phyloP scores from a whole-genome alignment of 2,888 invertebrate genomes.

The Hyalella azteca region DNA sequence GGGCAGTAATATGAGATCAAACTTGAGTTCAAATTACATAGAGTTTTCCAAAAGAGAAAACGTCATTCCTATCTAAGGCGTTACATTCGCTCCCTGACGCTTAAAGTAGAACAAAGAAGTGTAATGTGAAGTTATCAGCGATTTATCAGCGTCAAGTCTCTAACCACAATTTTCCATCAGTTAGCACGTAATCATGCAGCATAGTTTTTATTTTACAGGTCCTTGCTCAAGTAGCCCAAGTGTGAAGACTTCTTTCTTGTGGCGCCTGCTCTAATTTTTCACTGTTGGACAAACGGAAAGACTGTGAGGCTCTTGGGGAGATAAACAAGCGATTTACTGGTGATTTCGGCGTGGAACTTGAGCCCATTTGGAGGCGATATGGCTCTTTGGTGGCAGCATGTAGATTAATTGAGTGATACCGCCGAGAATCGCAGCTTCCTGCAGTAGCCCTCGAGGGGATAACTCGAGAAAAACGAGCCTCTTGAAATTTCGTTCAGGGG shows the following conservation, averaged over 20 bases:
- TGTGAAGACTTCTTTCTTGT: background rate
- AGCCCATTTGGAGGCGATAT: slow-evolving; percentile 36
- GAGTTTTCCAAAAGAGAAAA: too few species aligned
- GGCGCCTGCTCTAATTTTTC: slow-evolving; percentile 29
- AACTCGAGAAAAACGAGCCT: slow-evolving; percentile 5
- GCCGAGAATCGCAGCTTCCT: background rate
- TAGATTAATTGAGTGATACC: slow-evolving; percentile 36
- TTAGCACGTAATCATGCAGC: slow-evolving; percentile 28
- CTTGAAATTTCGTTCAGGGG: slow-evolving; percentile 10
- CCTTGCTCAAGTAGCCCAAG: background rate
- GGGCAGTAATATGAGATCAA: too few species aligned
- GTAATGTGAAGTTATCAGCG: too few species aligned
- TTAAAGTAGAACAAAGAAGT: too few species aligned
- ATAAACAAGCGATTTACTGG: slow-evolving; percentile 35
- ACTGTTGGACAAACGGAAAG: slow-evolving; percentile 34
- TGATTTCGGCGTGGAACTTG: slow-evolving; percentile 18
- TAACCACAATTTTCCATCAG: slow-evolving; percentile 32
- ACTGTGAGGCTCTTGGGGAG: slow-evolving; percentile 16
- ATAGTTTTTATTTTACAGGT: too few species aligned
- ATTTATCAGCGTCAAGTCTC: slow-evolving; percentile 13
- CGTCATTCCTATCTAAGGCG: too few species aligned
- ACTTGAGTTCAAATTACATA: too few species aligned
- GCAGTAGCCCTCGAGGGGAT: slow-evolving; percentile 26
- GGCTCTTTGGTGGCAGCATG: slow-evolving; percentile 33
- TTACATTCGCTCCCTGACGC: too few species aligned